Conservation (phyloP, 1,140 invertebrate species). For the Hydropsyche tenuis region DNA sequence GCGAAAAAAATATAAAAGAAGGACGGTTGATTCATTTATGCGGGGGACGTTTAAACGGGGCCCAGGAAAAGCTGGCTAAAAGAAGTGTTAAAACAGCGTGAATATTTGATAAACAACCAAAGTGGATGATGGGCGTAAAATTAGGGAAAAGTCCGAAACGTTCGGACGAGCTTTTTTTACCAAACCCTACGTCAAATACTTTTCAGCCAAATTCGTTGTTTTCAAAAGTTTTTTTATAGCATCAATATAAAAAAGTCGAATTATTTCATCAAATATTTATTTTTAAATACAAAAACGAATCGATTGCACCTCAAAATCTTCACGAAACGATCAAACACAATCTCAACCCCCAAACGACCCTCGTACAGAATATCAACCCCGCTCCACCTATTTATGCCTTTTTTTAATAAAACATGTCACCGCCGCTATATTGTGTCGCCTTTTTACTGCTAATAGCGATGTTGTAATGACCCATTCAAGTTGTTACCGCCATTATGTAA, state of each 20-base stretch:
- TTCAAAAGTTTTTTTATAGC: too few relatives aligned
- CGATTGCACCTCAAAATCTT: too few relatives aligned
- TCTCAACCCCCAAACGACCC: too few relatives aligned
- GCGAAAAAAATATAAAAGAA: background rate
- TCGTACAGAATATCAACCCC: too few relatives aligned
- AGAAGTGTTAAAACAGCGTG: slow-evolving; percentile 45
- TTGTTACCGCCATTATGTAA: slow-evolving; percentile 46
- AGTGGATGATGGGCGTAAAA: slow-evolving; percentile 46
- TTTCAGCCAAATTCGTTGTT: too few relatives aligned
- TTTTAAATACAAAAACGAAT: too few relatives aligned
- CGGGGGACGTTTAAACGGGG: background rate
- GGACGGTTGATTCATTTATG: slow-evolving; percentile 16
- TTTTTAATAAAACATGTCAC: slow-evolving; percentile 38
- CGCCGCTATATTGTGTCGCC: slow-evolving; percentile 29
- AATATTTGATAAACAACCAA: slow-evolving; percentile 49
- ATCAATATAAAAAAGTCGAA: too few relatives aligned
- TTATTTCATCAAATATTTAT: too few relatives aligned
- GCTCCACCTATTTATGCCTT: background rate
- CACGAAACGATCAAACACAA: too few relatives aligned
- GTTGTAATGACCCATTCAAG: slow-evolving; percentile 44
- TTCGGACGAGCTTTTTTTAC: background rate
- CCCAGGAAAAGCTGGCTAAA: slow-evolving; percentile 7
- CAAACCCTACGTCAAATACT: too few relatives aligned
- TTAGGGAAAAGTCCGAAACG: background rate
- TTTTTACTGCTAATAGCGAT: slow-evolving; percentile 43